These are phyloP conservation scores for Micromussa lordhowensis DNA, from an alignment of 92 coral and sea anemone genomes.

Conservation along the genomic window DNA sequence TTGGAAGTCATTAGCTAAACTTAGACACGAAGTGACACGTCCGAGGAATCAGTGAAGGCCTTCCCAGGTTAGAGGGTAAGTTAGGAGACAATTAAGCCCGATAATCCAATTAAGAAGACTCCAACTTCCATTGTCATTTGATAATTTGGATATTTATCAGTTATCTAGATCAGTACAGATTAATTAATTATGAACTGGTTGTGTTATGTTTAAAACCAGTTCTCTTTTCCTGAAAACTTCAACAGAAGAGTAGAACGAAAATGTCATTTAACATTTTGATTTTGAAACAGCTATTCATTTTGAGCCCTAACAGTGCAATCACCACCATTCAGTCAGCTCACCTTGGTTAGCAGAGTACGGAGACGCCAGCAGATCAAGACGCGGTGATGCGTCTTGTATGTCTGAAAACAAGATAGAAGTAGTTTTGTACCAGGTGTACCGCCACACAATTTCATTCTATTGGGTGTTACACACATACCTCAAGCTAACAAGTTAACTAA, in stretches of 20 bases:
- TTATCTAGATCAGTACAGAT: too few relatives aligned
- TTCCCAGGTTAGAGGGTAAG: not conserved
- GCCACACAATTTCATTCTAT: not conserved
- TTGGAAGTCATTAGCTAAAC: not conserved
- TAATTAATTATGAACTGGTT: too few relatives aligned
- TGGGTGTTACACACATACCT: not conserved
- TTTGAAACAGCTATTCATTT: not conserved
- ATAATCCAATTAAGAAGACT: too few relatives aligned
- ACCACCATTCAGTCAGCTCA: not conserved
- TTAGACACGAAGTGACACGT: not conserved
- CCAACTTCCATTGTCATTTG: not conserved
- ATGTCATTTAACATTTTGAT: not conserved
- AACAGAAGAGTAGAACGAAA: too few relatives aligned
- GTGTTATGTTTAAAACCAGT: too few relatives aligned
- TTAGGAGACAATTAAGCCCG: not conserved
- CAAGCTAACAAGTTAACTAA: not conserved
- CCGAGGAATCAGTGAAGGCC: not conserved
- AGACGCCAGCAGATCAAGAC: slow-evolving; percentile 9
- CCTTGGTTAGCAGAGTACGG: slow-evolving; percentile 30
- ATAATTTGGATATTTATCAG: too few relatives aligned
- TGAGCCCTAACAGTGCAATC: not conserved
- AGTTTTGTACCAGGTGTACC: not conserved
- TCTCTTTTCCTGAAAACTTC: too few relatives aligned
- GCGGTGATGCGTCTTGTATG: not conserved
- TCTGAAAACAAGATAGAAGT: not conserved